Evolutionary conservation across 2,888 invertebrate species (phyloP).

Genomic region (Amblyteles armatorius): DNA sequence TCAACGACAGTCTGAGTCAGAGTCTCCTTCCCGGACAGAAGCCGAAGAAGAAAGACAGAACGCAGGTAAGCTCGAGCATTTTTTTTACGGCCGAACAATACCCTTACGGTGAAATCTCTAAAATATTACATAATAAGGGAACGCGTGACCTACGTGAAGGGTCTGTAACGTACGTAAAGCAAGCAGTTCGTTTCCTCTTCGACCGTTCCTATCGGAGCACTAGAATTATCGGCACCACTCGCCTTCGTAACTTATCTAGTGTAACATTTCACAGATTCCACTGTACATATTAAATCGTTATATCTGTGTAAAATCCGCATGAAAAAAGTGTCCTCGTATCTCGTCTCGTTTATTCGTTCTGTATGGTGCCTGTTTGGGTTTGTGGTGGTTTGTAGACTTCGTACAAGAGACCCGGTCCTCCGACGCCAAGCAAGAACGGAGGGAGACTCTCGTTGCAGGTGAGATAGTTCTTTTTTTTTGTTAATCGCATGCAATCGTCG

Average conservation of each 20-base stretch:
- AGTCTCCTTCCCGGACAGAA: conserved; percentile 83
- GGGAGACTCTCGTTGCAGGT: conserved; percentile 90
- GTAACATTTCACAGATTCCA: background rate
- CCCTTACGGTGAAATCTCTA: no score
- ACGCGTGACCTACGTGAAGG: no score
- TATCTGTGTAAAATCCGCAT: conserved; percentile 51
- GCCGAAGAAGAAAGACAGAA: conserved; percentile 79
- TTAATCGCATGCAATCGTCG: background rate
- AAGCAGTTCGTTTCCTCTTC: background rate
- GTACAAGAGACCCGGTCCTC: conserved; percentile 94
- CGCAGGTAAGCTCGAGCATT: conserved; percentile 78
- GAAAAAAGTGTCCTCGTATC: conserved; percentile 7
- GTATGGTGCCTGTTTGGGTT: conserved; percentile 64
- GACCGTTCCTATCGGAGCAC: background rate
- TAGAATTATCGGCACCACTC: background rate
- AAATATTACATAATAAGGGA: no score
- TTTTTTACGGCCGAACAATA: background rate
- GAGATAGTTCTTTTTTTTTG: conserved; percentile 66
- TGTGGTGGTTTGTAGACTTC: conserved; percentile 86
- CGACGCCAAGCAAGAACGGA: conserved; percentile 94
- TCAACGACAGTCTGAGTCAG: conserved; percentile 83
- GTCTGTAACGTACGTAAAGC: background rate
- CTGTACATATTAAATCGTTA: background rate
- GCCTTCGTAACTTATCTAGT: background rate
- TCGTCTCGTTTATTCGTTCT: conserved; percentile 39